phyloP scores from a whole-genome alignment of 64 coral and sea anemone species.

The Stichodactyla helianthus region DNA sequence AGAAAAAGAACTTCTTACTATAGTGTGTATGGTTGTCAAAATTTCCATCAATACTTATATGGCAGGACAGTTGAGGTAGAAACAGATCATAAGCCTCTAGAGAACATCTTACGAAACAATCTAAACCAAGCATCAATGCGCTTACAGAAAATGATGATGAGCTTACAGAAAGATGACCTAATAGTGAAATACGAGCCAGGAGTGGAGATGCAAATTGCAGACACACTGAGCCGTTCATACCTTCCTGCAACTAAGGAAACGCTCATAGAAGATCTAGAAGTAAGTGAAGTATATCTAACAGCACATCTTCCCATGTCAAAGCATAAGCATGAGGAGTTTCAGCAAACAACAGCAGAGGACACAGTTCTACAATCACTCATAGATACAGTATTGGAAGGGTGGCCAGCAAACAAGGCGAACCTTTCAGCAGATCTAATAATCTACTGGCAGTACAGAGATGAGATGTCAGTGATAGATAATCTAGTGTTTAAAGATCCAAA shows the following conservation, averaged over 20 bases:
- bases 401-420: slow-evolving; percentile 51
- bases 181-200: slow-evolving; percentile 4
- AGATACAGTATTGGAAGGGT: neutral
- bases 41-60: slow-evolving; percentile 10
- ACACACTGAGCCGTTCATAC: slow-evolving; percentile 22
- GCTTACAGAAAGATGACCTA: neutral
- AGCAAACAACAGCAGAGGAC: too few relatives aligned
- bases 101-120: too few relatives aligned
- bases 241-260: slow-evolving; percentile 34
- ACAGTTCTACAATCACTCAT: too few relatives aligned
- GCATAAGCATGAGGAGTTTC: slow-evolving; percentile 21
- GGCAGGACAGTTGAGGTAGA: neutral
- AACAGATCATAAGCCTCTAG: too few relatives aligned
- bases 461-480: neutral
- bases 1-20: neutral
- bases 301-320: too few relatives aligned
- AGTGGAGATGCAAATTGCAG: neutral
- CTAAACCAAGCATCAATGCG: slow-evolving; percentile 12
- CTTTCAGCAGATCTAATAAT: neutral
- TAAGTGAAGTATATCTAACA: slow-evolving; percentile 15
- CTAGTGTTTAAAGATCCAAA: neutral
- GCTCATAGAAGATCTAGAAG: slow-evolving; percentile 57
- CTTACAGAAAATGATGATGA: slow-evolving; percentile 21
- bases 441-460: slow-evolving; percentile 20
- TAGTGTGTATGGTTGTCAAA: neutral